Conservation (phyloP, 2,888 invertebrate genomes). For the Gastrophysa polygoni region DNA sequence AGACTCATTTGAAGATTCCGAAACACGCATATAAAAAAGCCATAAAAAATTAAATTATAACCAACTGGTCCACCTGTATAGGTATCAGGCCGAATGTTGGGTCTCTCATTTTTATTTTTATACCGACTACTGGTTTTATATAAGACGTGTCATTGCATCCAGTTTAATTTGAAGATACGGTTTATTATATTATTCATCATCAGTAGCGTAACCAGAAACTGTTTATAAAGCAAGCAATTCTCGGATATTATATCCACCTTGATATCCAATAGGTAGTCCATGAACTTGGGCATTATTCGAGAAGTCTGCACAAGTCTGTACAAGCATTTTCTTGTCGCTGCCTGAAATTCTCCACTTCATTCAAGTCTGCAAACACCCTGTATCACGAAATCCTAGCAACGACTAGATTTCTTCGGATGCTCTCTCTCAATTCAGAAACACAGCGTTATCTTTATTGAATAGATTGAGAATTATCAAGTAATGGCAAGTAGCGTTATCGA, state of each 20-base stretch:
- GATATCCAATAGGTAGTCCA: too few relatives aligned
- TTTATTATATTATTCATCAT: conserved; percentile 46
- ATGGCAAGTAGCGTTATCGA: too few relatives aligned
- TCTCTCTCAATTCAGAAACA: too few relatives aligned
- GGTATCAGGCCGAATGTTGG: conserved; percentile 34
- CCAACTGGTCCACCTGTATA: conserved; percentile 45
- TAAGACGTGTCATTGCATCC: conserved; percentile 56
- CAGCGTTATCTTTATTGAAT: too few relatives aligned
- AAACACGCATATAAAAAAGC: conserved; percentile 47
- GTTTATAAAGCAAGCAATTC: not conserved
- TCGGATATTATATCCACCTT: not conserved
- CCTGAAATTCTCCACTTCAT: too few relatives aligned
- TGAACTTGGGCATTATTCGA: too few relatives aligned
- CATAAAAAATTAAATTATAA: conserved; percentile 47
- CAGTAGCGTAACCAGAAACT: conserved; percentile 18
- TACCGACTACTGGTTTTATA: conserved; percentile 59
- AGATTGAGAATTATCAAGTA: too few relatives aligned
- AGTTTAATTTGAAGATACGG: conserved; percentile 58
- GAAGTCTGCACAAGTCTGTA: too few relatives aligned
- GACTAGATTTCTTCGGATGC: too few relatives aligned
- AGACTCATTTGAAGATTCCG: conserved; percentile 47
- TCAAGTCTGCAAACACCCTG: too few relatives aligned
- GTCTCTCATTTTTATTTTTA: conserved; percentile 49
- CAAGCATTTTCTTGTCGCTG: too few relatives aligned
- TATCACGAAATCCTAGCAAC: too few relatives aligned